A percentile compares a stretch with the other conserved stretches of the same genome.
phyloP scores from a whole-genome alignment of 2,797 vertebrate genomes.

The Lagocephalus sceleratus region DNA sequence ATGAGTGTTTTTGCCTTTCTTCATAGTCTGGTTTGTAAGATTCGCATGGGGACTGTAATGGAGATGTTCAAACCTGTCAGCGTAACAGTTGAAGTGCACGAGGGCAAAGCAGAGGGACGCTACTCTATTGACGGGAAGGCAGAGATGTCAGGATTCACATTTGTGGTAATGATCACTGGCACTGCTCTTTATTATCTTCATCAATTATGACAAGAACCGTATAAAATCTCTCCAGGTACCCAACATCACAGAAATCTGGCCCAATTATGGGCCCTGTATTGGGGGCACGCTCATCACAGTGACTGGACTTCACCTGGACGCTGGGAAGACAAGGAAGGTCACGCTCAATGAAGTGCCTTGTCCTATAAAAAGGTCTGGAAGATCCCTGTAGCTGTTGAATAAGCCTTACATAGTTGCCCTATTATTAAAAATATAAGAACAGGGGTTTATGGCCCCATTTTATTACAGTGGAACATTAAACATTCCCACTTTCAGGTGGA shows the following conservation, averaged over 20 bases:
- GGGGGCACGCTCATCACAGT: conserved; percentile 89
- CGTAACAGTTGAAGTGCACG: conserved; percentile 80
- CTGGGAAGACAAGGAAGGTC: conserved; percentile 82
- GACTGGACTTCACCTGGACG: conserved; percentile 77
- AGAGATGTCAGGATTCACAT: conserved; percentile 79
- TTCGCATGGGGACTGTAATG: conserved; percentile 67
- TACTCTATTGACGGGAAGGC: conserved; percentile 81
- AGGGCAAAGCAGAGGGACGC: conserved; percentile 67
- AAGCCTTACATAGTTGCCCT: background rate
- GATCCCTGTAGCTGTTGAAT: too few species aligned
- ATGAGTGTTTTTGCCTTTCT: conserved; percentile 19
- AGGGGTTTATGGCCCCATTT: conserved; percentile 1
- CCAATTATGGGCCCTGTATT: conserved; percentile 84
- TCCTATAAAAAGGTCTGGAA: conserved; percentile 66
- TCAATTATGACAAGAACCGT: background rate
- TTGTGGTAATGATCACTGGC: conserved; percentile 78
- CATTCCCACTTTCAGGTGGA: conserved; percentile 8
- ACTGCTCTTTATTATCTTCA: background rate
- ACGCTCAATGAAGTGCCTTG: conserved; percentile 82
- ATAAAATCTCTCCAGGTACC: conserved; percentile 77
- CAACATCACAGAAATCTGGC: conserved; percentile 78
- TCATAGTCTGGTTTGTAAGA: conserved; percentile 83
- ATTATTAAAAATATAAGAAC: background rate
- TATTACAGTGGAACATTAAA: conserved; percentile 5
- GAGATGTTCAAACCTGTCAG: conserved; percentile 63